Percentiles rank a stretch among this genome's conserved stretches.
Evolutionary conservation across 2,888 invertebrate genomes (phyloP).

Genomic region (Drosophila aldrichi): DNA sequence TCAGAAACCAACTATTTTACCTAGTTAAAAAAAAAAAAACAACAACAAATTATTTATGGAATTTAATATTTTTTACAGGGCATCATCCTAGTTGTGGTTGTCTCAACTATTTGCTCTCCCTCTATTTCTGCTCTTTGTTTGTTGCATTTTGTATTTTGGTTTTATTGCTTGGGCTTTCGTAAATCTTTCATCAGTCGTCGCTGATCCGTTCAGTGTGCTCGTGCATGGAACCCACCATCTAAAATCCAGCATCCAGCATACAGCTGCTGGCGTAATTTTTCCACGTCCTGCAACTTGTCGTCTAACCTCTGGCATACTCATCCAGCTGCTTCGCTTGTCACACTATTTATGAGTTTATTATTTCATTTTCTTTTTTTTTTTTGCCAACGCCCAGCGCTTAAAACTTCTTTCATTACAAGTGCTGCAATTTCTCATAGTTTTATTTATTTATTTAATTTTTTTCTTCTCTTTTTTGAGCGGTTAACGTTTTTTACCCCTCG

Average conservation of each 20-base stretch:
- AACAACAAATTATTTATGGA: too few relatives aligned
- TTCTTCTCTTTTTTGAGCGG: constrained; percentile 25
- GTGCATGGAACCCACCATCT: constrained; percentile 11
- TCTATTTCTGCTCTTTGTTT: background rate
- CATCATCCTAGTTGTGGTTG: too few relatives aligned
- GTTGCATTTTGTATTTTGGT: constrained; percentile 36
- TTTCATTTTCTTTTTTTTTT: constrained; percentile 62
- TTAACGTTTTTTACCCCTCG: constrained; percentile 50
- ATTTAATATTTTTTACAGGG: too few relatives aligned
- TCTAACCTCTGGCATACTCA: constrained; percentile 13
- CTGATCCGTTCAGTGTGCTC: constrained; percentile 40
- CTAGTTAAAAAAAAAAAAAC: too few relatives aligned
- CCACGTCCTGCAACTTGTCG: constrained; percentile 31
- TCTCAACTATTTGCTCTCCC: background rate
- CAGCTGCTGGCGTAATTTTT: constrained; percentile 67
- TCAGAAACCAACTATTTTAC: too few relatives aligned
- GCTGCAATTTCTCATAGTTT: constrained; percentile 72
- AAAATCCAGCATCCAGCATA: background rate
- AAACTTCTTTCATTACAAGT: constrained; percentile 79
- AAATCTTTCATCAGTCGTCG: constrained; percentile 59
- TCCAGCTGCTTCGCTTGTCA: constrained; percentile 59
- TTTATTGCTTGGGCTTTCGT: constrained; percentile 40
- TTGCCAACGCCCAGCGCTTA: constrained; percentile 59
- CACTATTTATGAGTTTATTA: constrained; percentile 80
- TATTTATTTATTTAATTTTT: constrained; percentile 21